Conservation (phyloP, 1,140 invertebrate genomes). For the Leptonema lineaticorne region DNA sequence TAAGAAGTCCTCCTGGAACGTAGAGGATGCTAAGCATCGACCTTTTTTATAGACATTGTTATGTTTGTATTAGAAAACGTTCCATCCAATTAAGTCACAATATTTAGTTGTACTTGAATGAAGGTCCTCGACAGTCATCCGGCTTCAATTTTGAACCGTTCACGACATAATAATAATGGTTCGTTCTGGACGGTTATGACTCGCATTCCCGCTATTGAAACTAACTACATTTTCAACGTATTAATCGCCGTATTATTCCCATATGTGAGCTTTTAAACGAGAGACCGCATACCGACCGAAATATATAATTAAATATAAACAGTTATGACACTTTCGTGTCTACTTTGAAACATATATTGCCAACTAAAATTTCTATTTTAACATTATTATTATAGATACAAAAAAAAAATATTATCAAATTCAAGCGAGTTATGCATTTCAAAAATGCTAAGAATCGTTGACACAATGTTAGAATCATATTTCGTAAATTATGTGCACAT, state of each 20-base stretch:
- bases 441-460: too few relatives aligned
- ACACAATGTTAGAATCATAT: too few relatives aligned
- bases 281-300: background rate
- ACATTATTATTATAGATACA: too few relatives aligned
- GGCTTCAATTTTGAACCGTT: background rate
- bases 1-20: background rate
- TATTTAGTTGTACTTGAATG: slow-evolving; percentile 38
- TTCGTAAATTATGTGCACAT: too few relatives aligned
- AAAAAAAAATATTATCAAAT: too few relatives aligned
- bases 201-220: background rate
- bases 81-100: slow-evolving; percentile 41
- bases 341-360: too few relatives aligned
- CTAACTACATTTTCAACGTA: background rate
- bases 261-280: background rate
- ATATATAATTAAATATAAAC: background rate
- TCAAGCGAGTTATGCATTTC: too few relatives aligned
- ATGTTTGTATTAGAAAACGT: slow-evolving; percentile 40
- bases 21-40: background rate
- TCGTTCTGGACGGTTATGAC: background rate
- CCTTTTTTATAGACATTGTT: background rate
- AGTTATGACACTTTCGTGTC: background rate
- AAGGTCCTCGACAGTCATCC: background rate
- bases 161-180: too few relatives aligned
- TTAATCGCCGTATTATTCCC: background rate
- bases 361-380: too few relatives aligned